Conservation (phyloP, 2,888 invertebrate species). For the Drosophila anceps region DNA sequence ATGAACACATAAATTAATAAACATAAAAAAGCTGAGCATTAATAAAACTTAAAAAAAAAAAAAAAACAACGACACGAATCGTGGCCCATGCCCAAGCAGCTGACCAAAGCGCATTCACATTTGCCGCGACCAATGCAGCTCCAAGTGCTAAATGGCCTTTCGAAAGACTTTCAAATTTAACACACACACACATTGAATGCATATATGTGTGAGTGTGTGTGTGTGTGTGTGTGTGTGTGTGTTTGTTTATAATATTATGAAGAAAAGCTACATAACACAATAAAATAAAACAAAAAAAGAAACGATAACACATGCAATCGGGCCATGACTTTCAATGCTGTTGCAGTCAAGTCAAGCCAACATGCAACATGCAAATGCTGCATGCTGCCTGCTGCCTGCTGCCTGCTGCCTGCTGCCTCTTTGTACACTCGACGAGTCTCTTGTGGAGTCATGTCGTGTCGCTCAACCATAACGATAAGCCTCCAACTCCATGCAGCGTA, state of each 20-base stretch:
- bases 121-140: constrained; percentile 27
- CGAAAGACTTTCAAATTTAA: constrained; percentile 71
- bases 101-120: constrained; percentile 55
- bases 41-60: constrained; percentile 26
- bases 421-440: neutral
- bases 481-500: constrained; percentile 5
- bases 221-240: neutral
- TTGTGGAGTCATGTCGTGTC: constrained; percentile 53
- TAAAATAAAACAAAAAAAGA: constrained; percentile 21
- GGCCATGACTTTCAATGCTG: constrained; percentile 69
- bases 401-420: constrained; percentile 8
- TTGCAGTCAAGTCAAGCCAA: constrained; percentile 18
- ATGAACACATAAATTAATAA: constrained; percentile 71
- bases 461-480: constrained; percentile 61
- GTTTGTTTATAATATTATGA: constrained; percentile 23
- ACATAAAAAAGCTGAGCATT: constrained; percentile 21
- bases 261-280: constrained; percentile 36
- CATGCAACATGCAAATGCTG: constrained; percentile 64
- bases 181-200: neutral
- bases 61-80: neutral
- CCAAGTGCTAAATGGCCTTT: constrained; percentile 54
- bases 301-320: constrained; percentile 41
- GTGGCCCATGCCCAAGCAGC: constrained; percentile 10
- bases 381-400: constrained; percentile 8
- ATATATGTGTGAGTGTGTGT: constrained; percentile 6